Percentiles rank a stretch among this genome's conserved stretches.
These are phyloP conservation scores for Terrapene triunguis DNA, from an alignment of 2,113 vertebrate species.

Conservation along the genomic window DNA sequence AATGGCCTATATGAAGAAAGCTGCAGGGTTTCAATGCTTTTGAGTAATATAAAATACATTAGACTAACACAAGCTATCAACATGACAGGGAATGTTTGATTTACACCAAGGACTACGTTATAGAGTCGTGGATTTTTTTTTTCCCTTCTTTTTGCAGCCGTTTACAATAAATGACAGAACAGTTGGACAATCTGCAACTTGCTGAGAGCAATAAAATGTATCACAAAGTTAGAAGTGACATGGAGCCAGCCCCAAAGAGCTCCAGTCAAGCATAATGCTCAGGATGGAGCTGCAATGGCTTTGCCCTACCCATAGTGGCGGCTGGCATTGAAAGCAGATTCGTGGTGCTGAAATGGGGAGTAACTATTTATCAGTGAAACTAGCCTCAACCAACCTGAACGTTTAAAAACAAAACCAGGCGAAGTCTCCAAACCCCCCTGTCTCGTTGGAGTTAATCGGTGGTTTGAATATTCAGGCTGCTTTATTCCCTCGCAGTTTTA, in stretches of 20 bases:
- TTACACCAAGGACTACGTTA: conserved; percentile 84
- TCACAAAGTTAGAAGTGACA: conserved; percentile 58
- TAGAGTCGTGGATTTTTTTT: conserved; percentile 68
- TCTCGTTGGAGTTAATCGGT: accelerated
- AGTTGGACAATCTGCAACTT: conserved; percentile 82
- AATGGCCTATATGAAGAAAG: conserved; percentile 90
- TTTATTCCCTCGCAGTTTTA: not conserved
- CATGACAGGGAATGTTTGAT: conserved; percentile 89
- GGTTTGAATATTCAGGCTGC: not conserved
- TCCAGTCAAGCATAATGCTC: not conserved
- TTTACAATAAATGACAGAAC: conserved; percentile 80
- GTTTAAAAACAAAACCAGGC: not conserved
- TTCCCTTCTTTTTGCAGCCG: conserved; percentile 9
- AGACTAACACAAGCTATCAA: conserved; percentile 89
- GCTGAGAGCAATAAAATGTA: conserved; percentile 76
- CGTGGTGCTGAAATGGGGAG: not conserved
- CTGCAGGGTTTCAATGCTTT: conserved; percentile 87
- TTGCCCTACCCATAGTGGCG: accelerated
- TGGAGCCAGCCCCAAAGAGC: not conserved
- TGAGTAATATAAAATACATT: conserved; percentile 92
- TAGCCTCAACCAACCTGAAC: accelerated
- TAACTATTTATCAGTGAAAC: not conserved
- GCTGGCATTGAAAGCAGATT: not conserved
- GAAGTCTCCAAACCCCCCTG: not conserved
- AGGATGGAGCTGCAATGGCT: not conserved